phyloP scores from a whole-genome alignment of 2,888 invertebrate genomes.

The Bhutanitis thaidina region DNA sequence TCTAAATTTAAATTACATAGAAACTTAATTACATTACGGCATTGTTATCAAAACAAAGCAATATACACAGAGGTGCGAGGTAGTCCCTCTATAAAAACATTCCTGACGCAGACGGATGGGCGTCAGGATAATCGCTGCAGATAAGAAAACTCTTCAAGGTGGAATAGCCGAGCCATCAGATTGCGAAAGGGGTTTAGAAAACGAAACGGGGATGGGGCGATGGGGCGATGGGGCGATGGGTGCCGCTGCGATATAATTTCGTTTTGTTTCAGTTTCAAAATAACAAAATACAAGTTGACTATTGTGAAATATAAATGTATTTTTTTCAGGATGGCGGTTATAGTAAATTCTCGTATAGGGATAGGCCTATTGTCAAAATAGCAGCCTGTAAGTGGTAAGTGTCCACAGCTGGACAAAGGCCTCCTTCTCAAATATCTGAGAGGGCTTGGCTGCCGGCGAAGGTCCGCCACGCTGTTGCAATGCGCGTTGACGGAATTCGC shows the following conservation, averaged over 20 bases:
- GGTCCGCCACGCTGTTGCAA: too few relatives aligned
- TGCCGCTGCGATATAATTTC: background rate
- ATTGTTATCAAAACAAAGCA: slow-evolving; percentile 17
- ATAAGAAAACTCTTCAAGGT: slow-evolving; percentile 19
- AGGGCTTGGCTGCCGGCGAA: too few relatives aligned
- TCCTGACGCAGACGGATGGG: slow-evolving; percentile 35
- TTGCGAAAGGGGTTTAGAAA: slow-evolving; percentile 9
- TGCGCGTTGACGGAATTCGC: too few relatives aligned
- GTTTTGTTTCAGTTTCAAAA: background rate
- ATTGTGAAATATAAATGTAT: too few relatives aligned
- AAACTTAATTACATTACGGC: background rate
- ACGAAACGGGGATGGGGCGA: background rate
- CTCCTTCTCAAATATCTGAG: too few relatives aligned
- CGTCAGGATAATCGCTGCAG: slow-evolving; percentile 25
- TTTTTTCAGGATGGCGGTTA: too few relatives aligned
- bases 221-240: too few relatives aligned
- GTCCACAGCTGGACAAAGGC: too few relatives aligned
- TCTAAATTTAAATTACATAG: too few relatives aligned
- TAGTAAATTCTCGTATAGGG: too few relatives aligned
- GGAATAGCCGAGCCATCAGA: slow-evolving; percentile 12
- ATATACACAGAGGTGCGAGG: slow-evolving; percentile 1
- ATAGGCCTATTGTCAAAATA: too few relatives aligned
- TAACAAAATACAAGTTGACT: background rate
- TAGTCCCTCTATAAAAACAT: slow-evolving; percentile 16
- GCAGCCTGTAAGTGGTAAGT: too few relatives aligned